Base-by-base conservation (phyloP, 2,888 invertebrate species). In the Leptinotarsa tumamoca region DNA sequence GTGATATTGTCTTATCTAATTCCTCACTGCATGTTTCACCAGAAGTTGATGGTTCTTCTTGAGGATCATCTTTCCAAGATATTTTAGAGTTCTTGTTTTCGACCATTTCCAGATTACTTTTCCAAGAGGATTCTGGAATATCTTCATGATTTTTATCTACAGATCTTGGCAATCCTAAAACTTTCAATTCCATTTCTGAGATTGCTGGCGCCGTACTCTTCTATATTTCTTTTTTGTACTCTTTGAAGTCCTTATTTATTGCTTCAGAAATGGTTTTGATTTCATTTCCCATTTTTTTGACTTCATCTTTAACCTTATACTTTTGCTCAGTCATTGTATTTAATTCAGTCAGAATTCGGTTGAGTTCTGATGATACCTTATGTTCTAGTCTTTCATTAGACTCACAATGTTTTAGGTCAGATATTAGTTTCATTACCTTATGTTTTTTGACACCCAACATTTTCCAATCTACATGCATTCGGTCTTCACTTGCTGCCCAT, bases 391-490 rank as follows among this genome's bases (percentile, higher is more conserved):
- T 83, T 18, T 80, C 80, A 72, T 82, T 73, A 3, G 78, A 72
- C 73, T 79, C 78, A 4, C 51, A 69, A 18, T 66, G 56, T 52
- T 77, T 74, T 66, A 82, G 54, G 43, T 85, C 83, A 7, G 78
- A 72, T 43, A 84, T 82, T 27, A 83, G 81, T 77, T 84, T 86
- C 72, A 81, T 75, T 2, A 86, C 81, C 82, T 86, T 86, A 14
- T 82, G 80, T 76, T 84, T 84, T 74, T 84, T 85, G 0, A 84
- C 83, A 15, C 80, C 80, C 18, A 85, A 74, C 5, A 80, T 81
- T 77, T 84, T 85, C 79, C 82, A 83, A 69, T 86, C 85, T 21
- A 80, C 81, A 23, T 83, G 75, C 79, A 84, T 83, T 7, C 83
- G 75, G 66, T 83, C 84, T 79, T 83, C 84, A 69, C 81, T 82